These are phyloP conservation scores for Orcinus orca DNA, from an alignment of 2,113 vertebrate genomes.

Conservation along the genomic window DNA sequence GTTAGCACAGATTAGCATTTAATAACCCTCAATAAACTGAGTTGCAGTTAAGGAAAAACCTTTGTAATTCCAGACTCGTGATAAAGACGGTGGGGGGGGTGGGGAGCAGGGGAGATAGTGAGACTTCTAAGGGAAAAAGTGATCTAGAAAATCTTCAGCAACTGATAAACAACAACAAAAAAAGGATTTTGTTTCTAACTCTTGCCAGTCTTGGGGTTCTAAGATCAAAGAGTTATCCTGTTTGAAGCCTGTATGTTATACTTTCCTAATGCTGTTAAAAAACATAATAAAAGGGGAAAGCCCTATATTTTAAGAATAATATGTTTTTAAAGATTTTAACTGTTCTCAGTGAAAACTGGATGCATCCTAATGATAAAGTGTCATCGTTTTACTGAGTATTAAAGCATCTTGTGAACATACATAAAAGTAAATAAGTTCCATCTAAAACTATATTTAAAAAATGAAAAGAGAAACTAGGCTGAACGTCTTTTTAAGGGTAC, in stretches of 20 bases:
- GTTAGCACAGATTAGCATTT: background rate
- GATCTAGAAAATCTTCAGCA: background rate
- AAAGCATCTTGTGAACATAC: background rate
- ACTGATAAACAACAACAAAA: background rate
- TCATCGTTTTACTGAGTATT: background rate
- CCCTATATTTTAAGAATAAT: background rate
- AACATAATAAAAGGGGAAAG: background rate
- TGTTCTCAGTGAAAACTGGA: background rate
- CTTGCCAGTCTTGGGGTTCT: background rate
- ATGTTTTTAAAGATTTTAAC: background rate
- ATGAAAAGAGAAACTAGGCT: background rate
- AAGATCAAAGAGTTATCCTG: background rate
- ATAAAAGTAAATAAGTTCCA: background rate
- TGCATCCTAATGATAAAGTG: background rate
- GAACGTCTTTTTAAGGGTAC: background rate
- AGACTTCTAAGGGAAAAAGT: background rate
- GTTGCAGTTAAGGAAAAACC: background rate
- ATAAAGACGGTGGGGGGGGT: background rate
- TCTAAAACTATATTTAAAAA: background rate
- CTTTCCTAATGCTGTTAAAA: background rate
- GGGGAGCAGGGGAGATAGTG: background rate
- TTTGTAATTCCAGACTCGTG: background rate
- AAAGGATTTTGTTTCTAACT: background rate
- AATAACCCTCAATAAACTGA: background rate
- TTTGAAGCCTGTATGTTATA: background rate